Conservation (phyloP, 2,888 invertebrate genomes). For the Belgica antarctica region DNA sequence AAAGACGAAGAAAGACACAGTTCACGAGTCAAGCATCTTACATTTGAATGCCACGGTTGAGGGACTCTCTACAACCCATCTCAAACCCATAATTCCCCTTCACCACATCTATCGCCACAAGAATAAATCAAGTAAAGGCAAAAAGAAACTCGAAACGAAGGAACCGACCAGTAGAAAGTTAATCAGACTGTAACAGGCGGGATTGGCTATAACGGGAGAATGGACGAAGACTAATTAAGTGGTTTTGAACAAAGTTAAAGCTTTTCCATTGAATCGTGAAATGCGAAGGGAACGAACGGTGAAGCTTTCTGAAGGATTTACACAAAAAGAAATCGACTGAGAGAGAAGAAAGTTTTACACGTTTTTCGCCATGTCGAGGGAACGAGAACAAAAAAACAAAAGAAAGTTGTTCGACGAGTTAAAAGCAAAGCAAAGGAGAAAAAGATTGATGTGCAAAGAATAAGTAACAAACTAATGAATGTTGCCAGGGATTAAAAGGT, state of each 20-base stretch:
- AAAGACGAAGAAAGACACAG: too few relatives aligned
- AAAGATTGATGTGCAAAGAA: slow-evolving; percentile 32
- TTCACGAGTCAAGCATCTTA: background rate
- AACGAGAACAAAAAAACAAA: background rate
- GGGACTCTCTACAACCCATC: background rate
- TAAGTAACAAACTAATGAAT: slow-evolving; percentile 28
- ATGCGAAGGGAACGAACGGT: background rate
- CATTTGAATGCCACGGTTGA: background rate
- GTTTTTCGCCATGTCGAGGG: background rate
- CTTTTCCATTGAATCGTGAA: slow-evolving; percentile 28
- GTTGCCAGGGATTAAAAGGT: slow-evolving; percentile 28
- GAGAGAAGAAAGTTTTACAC: slow-evolving; percentile 7
- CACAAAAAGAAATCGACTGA: background rate
- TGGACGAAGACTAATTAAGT: slow-evolving; percentile 37
- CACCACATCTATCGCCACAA: slow-evolving; percentile 10
- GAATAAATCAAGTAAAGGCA: slow-evolving; percentile 13
- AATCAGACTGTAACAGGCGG: slow-evolving; percentile 19
- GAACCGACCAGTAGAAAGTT: slow-evolving; percentile 22
- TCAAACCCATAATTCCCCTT: background rate
- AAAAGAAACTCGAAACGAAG: background rate
- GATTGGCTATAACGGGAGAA: slow-evolving; percentile 9
- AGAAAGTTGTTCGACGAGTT: too few relatives aligned
- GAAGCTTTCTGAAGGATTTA: slow-evolving; percentile 14
- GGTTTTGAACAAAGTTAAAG: slow-evolving; percentile 19
- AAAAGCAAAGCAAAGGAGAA: background rate